A percentile compares a stretch with the other conserved stretches of the same genome.
Evolutionary conservation across 2,888 invertebrate species (phyloP).

Genomic region (Andrena flavipes): DNA sequence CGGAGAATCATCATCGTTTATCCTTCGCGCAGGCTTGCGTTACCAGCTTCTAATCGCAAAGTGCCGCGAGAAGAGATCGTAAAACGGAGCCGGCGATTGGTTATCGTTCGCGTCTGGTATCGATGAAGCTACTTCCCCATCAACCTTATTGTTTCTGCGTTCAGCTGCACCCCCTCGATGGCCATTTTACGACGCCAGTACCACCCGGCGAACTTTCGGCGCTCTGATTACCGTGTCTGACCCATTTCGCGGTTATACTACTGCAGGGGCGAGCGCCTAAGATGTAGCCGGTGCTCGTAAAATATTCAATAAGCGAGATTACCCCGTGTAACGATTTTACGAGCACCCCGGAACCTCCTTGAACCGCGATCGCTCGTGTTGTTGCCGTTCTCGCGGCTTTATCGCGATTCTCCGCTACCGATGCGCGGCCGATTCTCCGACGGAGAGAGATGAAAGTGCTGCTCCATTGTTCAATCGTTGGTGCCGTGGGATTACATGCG

Average conservation of each 20-base stretch:
- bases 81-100: slow-evolving; percentile 15
- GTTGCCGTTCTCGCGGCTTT: slow-evolving; percentile 6
- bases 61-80: neutral
- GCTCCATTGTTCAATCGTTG: neutral
- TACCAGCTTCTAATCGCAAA: neutral
- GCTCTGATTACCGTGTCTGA: slow-evolving; percentile 54
- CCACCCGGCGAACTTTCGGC: slow-evolving; percentile 39
- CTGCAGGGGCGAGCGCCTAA: slow-evolving; percentile 30
- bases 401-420: neutral
- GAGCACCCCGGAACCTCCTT: slow-evolving; percentile 37
- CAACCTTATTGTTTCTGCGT: slow-evolving; percentile 53
- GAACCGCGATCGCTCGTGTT: slow-evolving; percentile 32
- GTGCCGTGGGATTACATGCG: neutral
- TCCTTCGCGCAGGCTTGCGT: neutral
- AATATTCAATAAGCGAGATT: slow-evolving; percentile 64
- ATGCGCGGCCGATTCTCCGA: neutral
- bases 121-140: slow-evolving; percentile 11
- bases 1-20: neutral
- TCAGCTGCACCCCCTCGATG: slow-evolving; percentile 16
- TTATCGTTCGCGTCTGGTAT: slow-evolving; percentile 15
- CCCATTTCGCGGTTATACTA: slow-evolving; percentile 55
- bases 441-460: neutral
- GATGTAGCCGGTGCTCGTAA: slow-evolving; percentile 50
- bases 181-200: slow-evolving; percentile 51
- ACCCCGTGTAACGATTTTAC: slow-evolving; percentile 57